A percentile compares a stretch with the other conserved stretches of the same genome.
phyloP scores from a whole-genome alignment of 2,797 vertebrate species.

The Bovichtus variegatus region DNA sequence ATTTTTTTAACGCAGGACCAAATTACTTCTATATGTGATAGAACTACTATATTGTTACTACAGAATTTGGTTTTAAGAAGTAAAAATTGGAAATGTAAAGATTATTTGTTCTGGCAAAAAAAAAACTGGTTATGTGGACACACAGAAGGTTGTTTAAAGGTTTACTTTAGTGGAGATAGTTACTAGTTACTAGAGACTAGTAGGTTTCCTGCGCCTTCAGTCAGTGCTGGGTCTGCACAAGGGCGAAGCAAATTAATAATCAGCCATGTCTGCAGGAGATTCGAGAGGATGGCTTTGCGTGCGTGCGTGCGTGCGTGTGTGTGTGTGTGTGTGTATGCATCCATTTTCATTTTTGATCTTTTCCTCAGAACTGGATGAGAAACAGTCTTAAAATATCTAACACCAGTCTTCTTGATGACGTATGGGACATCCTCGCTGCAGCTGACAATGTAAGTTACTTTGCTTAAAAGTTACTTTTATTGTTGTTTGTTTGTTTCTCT shows the following conservation, averaged over 20 bases:
- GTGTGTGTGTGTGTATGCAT: too few species aligned
- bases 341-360: neutral
- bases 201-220: constrained; percentile 22
- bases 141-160: constrained; percentile 52
- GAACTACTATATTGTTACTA: too few species aligned
- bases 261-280: constrained; percentile 50
- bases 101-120: too few species aligned
- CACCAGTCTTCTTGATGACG: constrained; percentile 87
- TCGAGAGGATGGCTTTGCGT: constrained; percentile 19
- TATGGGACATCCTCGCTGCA: constrained; percentile 92
- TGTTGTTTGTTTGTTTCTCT: neutral
- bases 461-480: constrained; percentile 15
- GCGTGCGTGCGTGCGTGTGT: neutral
- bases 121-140: constrained; percentile 5
- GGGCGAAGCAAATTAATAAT: constrained; percentile 36
- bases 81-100: too few species aligned
- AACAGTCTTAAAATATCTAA: constrained; percentile 92
- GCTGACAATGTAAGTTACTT: constrained; percentile 84
- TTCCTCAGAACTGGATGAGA: constrained; percentile 97
- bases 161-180: constrained; percentile 29
- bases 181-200: neutral
- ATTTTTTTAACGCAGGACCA: too few species aligned
- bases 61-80: too few species aligned
- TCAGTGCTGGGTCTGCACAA: constrained; percentile 25
- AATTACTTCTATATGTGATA: too few species aligned